These are phyloP conservation scores for Julus scandinavius DNA, from an alignment of 2,888 invertebrate genomes.

Conservation along the genomic window DNA sequence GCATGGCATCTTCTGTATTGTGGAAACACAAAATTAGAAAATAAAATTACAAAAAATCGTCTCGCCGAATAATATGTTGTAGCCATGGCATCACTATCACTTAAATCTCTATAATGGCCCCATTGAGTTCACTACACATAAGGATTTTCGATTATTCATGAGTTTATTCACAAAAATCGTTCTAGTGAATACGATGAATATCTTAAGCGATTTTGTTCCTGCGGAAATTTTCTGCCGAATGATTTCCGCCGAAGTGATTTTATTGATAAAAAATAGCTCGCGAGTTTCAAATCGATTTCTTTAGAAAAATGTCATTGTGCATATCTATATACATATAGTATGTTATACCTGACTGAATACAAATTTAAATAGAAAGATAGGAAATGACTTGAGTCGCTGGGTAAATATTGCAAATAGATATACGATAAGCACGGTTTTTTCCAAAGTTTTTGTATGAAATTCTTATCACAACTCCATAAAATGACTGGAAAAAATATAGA, in stretches of 20 bases:
- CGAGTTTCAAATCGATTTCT: constrained; percentile 33
- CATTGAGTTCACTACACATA: background rate
- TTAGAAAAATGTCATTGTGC: constrained; percentile 27
- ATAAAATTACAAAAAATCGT: background rate
- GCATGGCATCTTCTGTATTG: background rate
- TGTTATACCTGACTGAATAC: constrained; percentile 17
- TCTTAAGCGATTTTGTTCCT: constrained; percentile 21
- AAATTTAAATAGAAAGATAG: background rate
- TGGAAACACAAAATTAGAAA: background rate
- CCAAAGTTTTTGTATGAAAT: no score
- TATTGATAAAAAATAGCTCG: constrained; percentile 21
- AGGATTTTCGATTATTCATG: constrained; percentile 33
- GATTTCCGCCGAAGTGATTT: constrained; percentile 26
- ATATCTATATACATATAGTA: background rate
- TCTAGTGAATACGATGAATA: constrained; percentile 33
- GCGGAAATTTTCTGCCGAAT: constrained; percentile 33
- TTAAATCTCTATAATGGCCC: background rate
- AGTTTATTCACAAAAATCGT: constrained; percentile 21
- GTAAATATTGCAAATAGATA: background rate
- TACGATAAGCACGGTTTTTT: no score
- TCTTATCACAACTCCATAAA: no score
- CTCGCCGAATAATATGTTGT: background rate
- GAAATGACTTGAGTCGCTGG: background rate
- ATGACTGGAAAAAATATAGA: background rate
- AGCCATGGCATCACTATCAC: background rate